Evolutionary conservation across 2,113 vertebrate species (phyloP).

Genomic region (Cavia aperea): DNA sequence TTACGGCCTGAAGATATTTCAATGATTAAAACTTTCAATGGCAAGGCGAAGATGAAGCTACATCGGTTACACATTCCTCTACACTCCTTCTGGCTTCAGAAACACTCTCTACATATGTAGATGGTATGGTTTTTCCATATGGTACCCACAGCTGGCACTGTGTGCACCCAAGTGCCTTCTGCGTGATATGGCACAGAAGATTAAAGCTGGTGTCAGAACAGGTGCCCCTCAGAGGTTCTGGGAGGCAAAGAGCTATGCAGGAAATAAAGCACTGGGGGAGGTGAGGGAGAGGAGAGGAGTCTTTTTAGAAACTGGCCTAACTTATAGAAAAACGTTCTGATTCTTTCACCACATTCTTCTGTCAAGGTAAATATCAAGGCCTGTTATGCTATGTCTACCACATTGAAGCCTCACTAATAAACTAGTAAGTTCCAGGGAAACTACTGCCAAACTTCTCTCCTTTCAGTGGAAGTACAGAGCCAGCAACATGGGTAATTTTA

Average conservation of each 20-base stretch:
- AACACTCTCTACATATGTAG: constrained; percentile 33
- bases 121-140: constrained; percentile 49
- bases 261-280: not conserved
- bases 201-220: not conserved
- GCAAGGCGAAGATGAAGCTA: constrained; percentile 40
- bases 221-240: not conserved
- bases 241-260: not conserved
- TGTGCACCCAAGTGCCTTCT: constrained; percentile 26
- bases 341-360: not conserved
- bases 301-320: not conserved
- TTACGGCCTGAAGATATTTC: constrained; percentile 54
- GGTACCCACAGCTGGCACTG: constrained; percentile 31
- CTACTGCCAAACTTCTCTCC: not conserved
- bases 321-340: not conserved
- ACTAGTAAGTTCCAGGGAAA: not conserved
- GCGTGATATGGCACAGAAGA: not conserved
- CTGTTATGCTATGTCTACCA: too few species aligned
- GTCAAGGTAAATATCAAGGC: not conserved
- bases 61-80: constrained; percentile 4
- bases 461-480: not conserved
- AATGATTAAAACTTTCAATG: constrained; percentile 53
- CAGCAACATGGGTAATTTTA: not conserved
- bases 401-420: not conserved
- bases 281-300: not conserved
- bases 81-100: constrained; percentile 51